Conservation (phyloP, 2,113 vertebrate species). For the Oostethus manadensis region DNA sequence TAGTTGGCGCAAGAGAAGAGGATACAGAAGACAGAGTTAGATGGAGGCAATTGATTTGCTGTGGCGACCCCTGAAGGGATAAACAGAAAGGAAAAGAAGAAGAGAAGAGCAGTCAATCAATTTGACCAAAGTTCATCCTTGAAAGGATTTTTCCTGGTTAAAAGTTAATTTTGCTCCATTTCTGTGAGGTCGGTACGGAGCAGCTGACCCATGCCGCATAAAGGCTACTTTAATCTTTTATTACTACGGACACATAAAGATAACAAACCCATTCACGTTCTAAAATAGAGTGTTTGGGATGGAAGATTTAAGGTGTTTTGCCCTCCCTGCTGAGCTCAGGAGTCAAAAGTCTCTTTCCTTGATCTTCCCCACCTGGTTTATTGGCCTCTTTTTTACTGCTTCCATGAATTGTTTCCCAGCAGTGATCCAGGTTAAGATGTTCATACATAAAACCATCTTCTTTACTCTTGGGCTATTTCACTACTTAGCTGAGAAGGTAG, state of each 20-base stretch:
- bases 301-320: conserved; percentile 58
- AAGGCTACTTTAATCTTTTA: conserved; percentile 63
- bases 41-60: no score
- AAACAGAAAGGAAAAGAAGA: no score
- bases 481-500: conserved; percentile 32
- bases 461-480: conserved; percentile 41
- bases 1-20: no score
- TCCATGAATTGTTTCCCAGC: conserved; percentile 52
- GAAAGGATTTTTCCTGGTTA: conserved; percentile 8
- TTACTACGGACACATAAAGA: conserved; percentile 54
- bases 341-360: conserved; percentile 49
- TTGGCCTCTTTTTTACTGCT: conserved; percentile 44
- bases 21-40: no score
- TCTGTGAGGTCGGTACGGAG: conserved; percentile 39
- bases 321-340: conserved; percentile 26
- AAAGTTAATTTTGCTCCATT: conserved; percentile 11
- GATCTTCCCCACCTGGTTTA: conserved; percentile 52
- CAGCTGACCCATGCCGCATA: conserved; percentile 28
- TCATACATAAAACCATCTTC: conserved; percentile 42
- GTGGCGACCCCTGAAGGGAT: no score
- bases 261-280: conserved; percentile 45
- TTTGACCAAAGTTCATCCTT: conserved; percentile 17
- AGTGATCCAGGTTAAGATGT: conserved; percentile 44
- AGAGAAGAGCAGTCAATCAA: conserved; percentile 22
- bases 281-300: conserved; percentile 41